Conservation (phyloP, 1,140 invertebrate species). For the Trichonephila clavata region DNA sequence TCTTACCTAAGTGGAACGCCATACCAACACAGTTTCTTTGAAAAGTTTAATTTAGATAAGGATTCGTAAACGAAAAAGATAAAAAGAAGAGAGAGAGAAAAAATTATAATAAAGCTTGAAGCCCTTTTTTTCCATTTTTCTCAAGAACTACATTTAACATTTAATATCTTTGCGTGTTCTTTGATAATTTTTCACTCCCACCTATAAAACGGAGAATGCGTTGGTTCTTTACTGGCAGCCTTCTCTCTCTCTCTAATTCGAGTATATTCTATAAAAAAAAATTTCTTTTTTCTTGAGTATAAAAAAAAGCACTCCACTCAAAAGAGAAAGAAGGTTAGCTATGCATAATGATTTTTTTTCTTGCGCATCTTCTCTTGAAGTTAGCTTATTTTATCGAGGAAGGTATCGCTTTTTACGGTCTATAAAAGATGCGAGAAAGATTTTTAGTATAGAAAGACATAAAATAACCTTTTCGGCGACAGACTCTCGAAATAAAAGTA, state of each 20-base stretch:
- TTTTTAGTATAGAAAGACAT: conserved; percentile 38
- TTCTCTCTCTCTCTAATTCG: too few relatives aligned
- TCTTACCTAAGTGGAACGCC: not conserved
- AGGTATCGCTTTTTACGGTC: conserved; percentile 29
- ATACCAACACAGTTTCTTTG: not conserved
- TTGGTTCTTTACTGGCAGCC: not conserved
- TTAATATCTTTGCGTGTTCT: conserved; percentile 56
- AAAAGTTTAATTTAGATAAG: conserved; percentile 53
- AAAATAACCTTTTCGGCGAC: conserved; percentile 16
- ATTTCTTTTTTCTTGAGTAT: not conserved
- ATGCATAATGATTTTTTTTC: conserved; percentile 29
- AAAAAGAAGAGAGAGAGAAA: not conserved
- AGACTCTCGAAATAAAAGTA: conserved; percentile 16
- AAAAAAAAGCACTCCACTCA: not conserved
- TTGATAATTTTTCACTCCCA: conserved; percentile 38
- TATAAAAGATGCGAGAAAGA: conserved; percentile 41
- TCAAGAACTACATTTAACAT: conserved; percentile 30
- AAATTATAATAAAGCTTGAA: not conserved
- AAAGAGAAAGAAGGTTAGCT: not conserved
- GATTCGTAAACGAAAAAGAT: not conserved
- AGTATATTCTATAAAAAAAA: not conserved
- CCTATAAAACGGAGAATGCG: conserved; percentile 17
- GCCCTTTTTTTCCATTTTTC: not conserved
- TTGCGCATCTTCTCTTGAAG: not conserved
- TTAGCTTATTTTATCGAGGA: conserved; percentile 22